These are phyloP conservation scores for Etheostoma cragini DNA, from an alignment of 2,113 vertebrate species.

Conservation along the genomic window DNA sequence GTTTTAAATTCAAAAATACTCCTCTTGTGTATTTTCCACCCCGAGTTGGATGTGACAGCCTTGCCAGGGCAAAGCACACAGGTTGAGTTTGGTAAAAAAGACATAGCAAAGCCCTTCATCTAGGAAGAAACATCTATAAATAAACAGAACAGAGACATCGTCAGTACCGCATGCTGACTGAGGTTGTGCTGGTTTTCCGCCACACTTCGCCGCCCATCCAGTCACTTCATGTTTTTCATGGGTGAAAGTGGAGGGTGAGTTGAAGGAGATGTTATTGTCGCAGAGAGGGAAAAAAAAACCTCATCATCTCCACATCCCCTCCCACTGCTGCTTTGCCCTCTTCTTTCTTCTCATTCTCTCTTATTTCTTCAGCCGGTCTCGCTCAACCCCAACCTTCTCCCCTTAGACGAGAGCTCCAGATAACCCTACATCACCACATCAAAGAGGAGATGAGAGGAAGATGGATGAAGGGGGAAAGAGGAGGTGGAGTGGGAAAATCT, in stretches of 20 bases:
- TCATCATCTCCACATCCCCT: slow-evolving; percentile 23
- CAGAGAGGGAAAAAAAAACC: not conserved
- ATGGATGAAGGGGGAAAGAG: slow-evolving; percentile 45
- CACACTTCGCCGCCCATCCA: slow-evolving; percentile 22
- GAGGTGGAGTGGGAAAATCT: slow-evolving; percentile 50
- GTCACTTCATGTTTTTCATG: not conserved
- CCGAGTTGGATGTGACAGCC: slow-evolving; percentile 12
- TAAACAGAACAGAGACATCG: slow-evolving; percentile 33
- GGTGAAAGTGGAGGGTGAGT: slow-evolving; percentile 42
- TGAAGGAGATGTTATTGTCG: slow-evolving; percentile 61
- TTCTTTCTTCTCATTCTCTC: slow-evolving; percentile 9
- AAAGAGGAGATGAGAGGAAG: slow-evolving; percentile 74
- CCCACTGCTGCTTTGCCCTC: slow-evolving; percentile 16
- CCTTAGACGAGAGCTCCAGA: slow-evolving; percentile 67
- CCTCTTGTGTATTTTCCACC: slow-evolving; percentile 20
- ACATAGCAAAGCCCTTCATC: slow-evolving; percentile 28
- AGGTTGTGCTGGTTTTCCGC: slow-evolving; percentile 40
- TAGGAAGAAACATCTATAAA: slow-evolving; percentile 20
- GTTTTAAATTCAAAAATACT: slow-evolving; percentile 20
- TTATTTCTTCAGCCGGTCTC: slow-evolving; percentile 14
- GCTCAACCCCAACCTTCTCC: slow-evolving; percentile 46
- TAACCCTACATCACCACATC: slow-evolving; percentile 75
- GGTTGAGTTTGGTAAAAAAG: slow-evolving; percentile 25
- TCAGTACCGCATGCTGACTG: slow-evolving; percentile 19
- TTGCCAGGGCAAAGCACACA: not conserved